Evolutionary conservation across 2,888 invertebrate species (phyloP).

Genomic region (Pyrrhia umbra): DNA sequence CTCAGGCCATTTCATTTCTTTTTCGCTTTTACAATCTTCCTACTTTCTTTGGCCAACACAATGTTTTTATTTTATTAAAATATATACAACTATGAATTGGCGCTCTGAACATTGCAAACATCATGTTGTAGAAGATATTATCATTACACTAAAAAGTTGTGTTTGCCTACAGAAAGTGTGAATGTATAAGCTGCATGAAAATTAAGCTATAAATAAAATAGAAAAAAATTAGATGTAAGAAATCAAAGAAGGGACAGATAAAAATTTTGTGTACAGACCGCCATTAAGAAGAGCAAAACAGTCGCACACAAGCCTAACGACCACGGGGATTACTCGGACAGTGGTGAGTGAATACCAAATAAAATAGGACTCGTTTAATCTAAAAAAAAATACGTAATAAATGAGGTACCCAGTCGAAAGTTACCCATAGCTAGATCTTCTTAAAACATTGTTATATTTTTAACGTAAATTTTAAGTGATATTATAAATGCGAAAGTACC

Average conservation of each 20-base stretch:
- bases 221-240: slow-evolving; percentile 76
- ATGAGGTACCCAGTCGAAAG: too few species aligned
- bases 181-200: slow-evolving; percentile 72
- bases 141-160: slow-evolving; percentile 71
- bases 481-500: too few species aligned
- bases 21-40: slow-evolving; percentile 29
- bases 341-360: slow-evolving; percentile 68
- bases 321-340: slow-evolving; percentile 67
- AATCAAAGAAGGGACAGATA: slow-evolving; percentile 76
- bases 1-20: slow-evolving; percentile 75
- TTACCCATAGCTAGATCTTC: too few species aligned
- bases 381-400: too few species aligned
- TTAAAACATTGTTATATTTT: too few species aligned
- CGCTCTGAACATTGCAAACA: slow-evolving; percentile 71
- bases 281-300: slow-evolving; percentile 72
- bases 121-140: slow-evolving; percentile 25
- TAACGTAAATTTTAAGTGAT: too few species aligned
- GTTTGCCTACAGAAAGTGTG: slow-evolving; percentile 85
- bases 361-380: too few species aligned
- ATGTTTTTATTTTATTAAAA: slow-evolving; percentile 65
- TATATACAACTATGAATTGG: slow-evolving; percentile 70
- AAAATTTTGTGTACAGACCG: slow-evolving; percentile 84
- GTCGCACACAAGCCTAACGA: slow-evolving; percentile 67
- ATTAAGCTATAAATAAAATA: slow-evolving; percentile 68
- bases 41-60: slow-evolving; percentile 74